Conservation (phyloP, 53 echinoderm and acorn worm genomes). For the Antedon mediterranea region DNA sequence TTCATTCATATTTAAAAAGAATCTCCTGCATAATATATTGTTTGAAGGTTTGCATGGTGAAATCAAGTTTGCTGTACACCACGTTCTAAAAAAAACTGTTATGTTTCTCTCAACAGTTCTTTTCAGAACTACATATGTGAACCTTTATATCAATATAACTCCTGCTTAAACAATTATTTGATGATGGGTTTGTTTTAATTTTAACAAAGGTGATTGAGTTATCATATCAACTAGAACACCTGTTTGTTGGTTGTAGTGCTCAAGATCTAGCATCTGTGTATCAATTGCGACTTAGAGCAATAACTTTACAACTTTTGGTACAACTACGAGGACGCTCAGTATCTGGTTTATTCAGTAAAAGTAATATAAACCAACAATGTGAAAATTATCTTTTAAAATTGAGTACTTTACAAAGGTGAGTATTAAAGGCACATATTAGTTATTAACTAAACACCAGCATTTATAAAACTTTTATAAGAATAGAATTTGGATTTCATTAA, state of each 20-base stretch:
- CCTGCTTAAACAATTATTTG: too few relatives aligned
- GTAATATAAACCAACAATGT: conserved; percentile 32
- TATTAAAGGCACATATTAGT: not conserved
- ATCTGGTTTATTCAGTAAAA: conserved; percentile 29
- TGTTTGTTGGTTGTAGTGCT: conserved; percentile 73
- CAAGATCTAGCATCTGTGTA: conserved; percentile 56
- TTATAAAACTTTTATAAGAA: not conserved
- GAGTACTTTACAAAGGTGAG: conserved; percentile 51
- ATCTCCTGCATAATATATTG: too few relatives aligned
- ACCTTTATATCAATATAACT: too few relatives aligned
- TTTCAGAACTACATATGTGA: too few relatives aligned
- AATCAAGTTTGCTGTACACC: too few relatives aligned
- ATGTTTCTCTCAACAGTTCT: too few relatives aligned
- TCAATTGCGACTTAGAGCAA: conserved; percentile 72
- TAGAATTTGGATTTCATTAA: not conserved
- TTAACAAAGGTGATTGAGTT: conserved; percentile 68
- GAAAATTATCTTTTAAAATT: conserved; percentile 47
- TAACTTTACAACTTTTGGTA: conserved; percentile 69
- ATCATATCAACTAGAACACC: conserved; percentile 70
- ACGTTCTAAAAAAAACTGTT: too few relatives aligned
- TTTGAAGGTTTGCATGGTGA: too few relatives aligned
- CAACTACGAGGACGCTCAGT: conserved; percentile 48
- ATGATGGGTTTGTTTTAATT: too few relatives aligned
- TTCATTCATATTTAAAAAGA: too few relatives aligned
- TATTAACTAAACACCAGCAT: too few relatives aligned